Base-by-base conservation (phyloP, 1,140 invertebrate genomes). In the Trichonephila clavata region DNA sequence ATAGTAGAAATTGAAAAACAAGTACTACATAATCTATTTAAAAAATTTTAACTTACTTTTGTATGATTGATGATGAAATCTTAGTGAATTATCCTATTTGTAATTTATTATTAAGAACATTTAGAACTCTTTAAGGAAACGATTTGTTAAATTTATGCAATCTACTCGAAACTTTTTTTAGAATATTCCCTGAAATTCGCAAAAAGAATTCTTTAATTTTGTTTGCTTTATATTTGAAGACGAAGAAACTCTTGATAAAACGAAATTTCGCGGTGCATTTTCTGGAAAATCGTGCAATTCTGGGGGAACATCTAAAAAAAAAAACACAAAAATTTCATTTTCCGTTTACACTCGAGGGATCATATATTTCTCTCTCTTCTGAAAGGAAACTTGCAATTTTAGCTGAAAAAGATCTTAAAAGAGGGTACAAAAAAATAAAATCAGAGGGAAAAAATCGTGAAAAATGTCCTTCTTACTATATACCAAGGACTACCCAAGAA, bases 311-410 rank as follows among this genome's bases (percentile, higher is more conserved):
- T 50, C 50, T 13, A 50, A 13, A 13, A 13, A 50, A 27, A 77
- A 77, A 27, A 27, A 8, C 13, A 32, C 8, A 71, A 71, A 39
- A 77, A 39, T 77, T 39, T 77, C 71, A 77, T 77, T 39, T 77
- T 77, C 27, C 14, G 13, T 16, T 39, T 77, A 77, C 27, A 39
- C 71, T 39, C 27, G 14, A 0, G 27, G 27, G 27, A 32, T 39
- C 71, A 39, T 39, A 18, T 77, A 32, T 77, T 77, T 18, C 32
- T 16, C 4, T 13, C 13, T 20, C 14, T 7, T 27, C 24, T 10
- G 13, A 77, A 77, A 77, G 32, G 71, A 77, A 77, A 77, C 27
- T 20, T 32, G 27, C 71, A 71, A 71, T 71, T 71, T 71, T 20
- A 3, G 27, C 10, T 6, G 71, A 4, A 77, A 39, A 77, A 77